Conservation (phyloP, 2,797 vertebrate genomes). For the Coilia nasus region DNA sequence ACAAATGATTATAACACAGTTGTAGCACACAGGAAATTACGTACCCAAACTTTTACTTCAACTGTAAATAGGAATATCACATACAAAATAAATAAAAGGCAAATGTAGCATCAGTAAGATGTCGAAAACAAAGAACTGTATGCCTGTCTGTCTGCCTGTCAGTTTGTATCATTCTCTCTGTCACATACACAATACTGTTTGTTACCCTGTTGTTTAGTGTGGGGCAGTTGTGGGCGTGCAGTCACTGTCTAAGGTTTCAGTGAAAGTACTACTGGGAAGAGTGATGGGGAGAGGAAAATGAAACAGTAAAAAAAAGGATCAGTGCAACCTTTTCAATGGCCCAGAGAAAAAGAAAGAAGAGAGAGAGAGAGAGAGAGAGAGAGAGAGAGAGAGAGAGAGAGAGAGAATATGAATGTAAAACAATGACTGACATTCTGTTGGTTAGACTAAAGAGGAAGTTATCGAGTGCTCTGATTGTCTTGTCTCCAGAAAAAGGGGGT, state of each 20-base stretch:
- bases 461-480: too few species aligned
- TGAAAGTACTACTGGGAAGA: background rate
- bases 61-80: background rate
- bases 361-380: too few species aligned
- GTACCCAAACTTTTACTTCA: too few species aligned
- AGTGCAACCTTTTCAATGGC: too few species aligned
- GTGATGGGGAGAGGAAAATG: constrained; percentile 44
- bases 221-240: background rate
- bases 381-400: too few species aligned
- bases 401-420: too few species aligned
- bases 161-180: background rate
- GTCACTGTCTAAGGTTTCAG: background rate
- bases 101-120: background rate
- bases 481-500: too few species aligned
- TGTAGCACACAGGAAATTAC: too few species aligned
- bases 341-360: background rate
- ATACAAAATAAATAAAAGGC: background rate
- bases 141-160: background rate
- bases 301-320: constrained; percentile 63
- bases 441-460: too few species aligned
- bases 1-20: too few species aligned
- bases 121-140: background rate
- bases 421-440: too few species aligned
- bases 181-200: background rate
- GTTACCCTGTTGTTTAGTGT: background rate